Conservation (phyloP, 35 echinoderm and acorn worm genomes). For the Hemicentrotus pulcherrimus region DNA sequence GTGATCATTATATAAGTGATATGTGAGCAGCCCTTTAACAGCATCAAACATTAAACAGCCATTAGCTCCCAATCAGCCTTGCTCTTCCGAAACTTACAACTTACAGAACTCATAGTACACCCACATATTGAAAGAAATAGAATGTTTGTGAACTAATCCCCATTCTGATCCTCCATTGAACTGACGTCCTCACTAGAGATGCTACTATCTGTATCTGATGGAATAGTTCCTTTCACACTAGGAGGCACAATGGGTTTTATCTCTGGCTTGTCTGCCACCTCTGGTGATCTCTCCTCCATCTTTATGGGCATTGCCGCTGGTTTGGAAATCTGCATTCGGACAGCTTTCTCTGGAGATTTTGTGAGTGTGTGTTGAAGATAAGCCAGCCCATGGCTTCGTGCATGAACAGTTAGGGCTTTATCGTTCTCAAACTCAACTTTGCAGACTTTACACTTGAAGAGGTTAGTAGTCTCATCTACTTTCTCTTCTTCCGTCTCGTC, state of each 20-base stretch:
- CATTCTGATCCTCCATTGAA: not conserved
- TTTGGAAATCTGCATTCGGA: not conserved
- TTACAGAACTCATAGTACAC: too few species aligned
- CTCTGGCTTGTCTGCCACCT: not conserved
- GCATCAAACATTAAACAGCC: too few species aligned
- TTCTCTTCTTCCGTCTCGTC: not conserved
- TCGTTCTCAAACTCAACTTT: conserved; percentile 37
- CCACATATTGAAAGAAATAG: not conserved
- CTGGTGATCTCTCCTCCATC: not conserved
- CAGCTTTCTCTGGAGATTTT: not conserved
- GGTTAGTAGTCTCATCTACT: not conserved
- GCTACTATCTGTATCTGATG: not conserved
- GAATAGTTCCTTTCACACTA: not conserved
- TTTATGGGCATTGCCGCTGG: not conserved
- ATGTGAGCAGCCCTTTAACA: too few species aligned
- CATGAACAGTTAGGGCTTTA: conserved; percentile 27
- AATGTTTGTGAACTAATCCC: not conserved
- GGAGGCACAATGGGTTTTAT: not conserved
- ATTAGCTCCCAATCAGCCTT: too few species aligned
- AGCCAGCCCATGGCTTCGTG: conserved; percentile 29
- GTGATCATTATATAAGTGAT: too few species aligned
- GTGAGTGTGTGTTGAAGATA: not conserved
- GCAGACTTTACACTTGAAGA: conserved; percentile 10
- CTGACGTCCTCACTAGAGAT: not conserved
- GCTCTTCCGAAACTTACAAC: too few species aligned